Base-by-base conservation (phyloP, 30 jellyfish, hydroid and myxozoan species). In the Aurelia sp. region DNA sequence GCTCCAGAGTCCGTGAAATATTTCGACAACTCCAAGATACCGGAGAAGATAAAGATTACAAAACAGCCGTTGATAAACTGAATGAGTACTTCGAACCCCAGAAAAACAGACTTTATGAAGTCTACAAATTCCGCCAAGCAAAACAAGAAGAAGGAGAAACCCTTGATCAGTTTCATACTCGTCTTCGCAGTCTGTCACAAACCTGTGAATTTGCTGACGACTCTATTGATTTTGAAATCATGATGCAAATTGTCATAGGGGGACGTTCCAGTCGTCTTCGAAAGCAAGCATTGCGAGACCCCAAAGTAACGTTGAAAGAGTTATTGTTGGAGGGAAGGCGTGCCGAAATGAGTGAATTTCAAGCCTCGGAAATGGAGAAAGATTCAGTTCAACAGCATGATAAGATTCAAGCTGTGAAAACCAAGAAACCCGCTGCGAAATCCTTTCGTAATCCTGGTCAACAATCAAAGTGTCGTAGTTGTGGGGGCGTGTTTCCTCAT, bases 291-390 rank as follows among this genome's bases (percentile, higher is more conserved):
- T 27, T 70, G 13, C 81, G 63, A 5, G 81, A 70, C 63, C 81
- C 81, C 19, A 40, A 70, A 11, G 2, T 27, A 7, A 40, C 9
- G 3, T 15, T 70, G 8, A 24, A 6, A 8, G 81, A 31, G 3
- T 8, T 70, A 24, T 21, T 70, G 33, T 10, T 70, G 9, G 63
- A 70, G 9, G 81, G 81, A 19, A 30, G 81, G 8, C 81, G 81
- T 17, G 63, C 47, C 0, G 81, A 70, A 27, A 18, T 16, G 22
- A 70, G 81, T 38, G 7, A n/a, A 4, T 70, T 3, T 70, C 81
- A 70, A 70, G 64, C 81, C 22, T 4, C n/a, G 41, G 62, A 70
- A 10, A 70, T 70, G 2, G 81, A 70, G 11, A 13, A 4, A 70
- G 13, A 40, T 5, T 8, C 51, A 40, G 51, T 2, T 27, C 33